phyloP scores from a whole-genome alignment of 2,888 invertebrate genomes.

The Penaeus monodon region DNA sequence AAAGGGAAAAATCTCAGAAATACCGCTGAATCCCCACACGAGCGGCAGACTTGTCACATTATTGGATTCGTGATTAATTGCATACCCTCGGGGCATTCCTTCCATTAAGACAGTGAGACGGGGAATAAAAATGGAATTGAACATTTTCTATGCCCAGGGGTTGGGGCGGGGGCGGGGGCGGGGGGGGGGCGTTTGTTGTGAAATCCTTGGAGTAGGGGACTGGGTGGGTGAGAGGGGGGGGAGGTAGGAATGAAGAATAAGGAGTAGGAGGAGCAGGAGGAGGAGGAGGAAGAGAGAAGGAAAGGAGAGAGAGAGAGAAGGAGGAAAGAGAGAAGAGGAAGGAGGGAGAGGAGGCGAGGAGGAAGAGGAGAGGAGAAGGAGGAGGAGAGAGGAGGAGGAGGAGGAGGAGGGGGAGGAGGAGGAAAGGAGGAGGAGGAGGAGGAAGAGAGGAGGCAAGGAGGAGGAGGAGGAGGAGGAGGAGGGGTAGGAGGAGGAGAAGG shows the following conservation, averaged over 20 bases:
- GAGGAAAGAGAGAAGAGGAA: background rate
- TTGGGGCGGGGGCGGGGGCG: background rate
- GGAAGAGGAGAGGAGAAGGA: background rate
- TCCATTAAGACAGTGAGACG: constrained; percentile 44
- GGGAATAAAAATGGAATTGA: constrained; percentile 39
- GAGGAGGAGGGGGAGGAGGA: background rate
- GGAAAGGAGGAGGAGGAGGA: background rate
- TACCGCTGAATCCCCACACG: too few relatives aligned
- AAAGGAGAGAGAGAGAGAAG: too few relatives aligned
- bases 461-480: background rate
- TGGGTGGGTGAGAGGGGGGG: background rate
- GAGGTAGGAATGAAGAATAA: background rate
- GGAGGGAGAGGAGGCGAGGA: background rate
- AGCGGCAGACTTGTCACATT: constrained; percentile 15
- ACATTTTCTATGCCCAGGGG: constrained; percentile 36
- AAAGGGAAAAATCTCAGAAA: too few relatives aligned
- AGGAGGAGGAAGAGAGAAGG: background rate
- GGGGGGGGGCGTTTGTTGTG: background rate
- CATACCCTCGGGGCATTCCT: constrained; percentile 27
- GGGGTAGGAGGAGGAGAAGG: background rate
- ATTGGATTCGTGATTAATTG: constrained; percentile 41
- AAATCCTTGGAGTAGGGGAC: background rate
- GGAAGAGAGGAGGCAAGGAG: background rate
- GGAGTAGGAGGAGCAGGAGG: background rate
- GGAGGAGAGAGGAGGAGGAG: background rate